A percentile compares a stretch with the other conserved stretches of the same genome.
Conservation (phyloP, 2,888 invertebrate species). For the Leptopilina myrica region DNA sequence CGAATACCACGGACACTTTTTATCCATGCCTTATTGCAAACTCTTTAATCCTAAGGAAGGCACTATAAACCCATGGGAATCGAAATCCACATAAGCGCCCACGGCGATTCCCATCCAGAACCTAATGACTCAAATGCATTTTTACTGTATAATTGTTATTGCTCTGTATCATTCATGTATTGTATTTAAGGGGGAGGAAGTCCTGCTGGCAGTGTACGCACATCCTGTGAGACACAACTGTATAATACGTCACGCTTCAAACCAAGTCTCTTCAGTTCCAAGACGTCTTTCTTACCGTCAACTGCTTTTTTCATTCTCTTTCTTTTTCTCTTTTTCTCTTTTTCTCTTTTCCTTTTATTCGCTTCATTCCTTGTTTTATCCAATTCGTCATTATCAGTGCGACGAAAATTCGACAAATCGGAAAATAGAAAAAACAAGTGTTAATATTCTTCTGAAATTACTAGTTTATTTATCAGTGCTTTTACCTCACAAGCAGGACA, state of each 20-base stretch:
- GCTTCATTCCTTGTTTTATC: too few relatives aligned
- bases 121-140: slow-evolving; percentile 18
- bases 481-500: neutral
- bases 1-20: slow-evolving; percentile 39
- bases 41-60: slow-evolving; percentile 37
- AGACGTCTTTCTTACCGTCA: slow-evolving; percentile 47
- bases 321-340: too few relatives aligned
- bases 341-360: too few relatives aligned
- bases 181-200: slow-evolving; percentile 57
- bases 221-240: slow-evolving; percentile 59
- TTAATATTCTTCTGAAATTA: neutral
- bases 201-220: slow-evolving; percentile 60
- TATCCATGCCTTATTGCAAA: neutral
- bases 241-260: slow-evolving; percentile 59
- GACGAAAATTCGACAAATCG: too few relatives aligned
- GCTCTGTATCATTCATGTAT: slow-evolving; percentile 48
- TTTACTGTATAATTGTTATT: slow-evolving; percentile 39
- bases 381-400: too few relatives aligned
- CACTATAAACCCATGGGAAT: slow-evolving; percentile 31
- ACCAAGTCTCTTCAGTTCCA: slow-evolving; percentile 47
- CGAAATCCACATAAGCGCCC: slow-evolving; percentile 33
- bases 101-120: slow-evolving; percentile 36
- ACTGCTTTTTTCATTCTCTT: neutral
- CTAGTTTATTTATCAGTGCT: neutral
- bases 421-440: too few relatives aligned